Conservation (phyloP, 2,888 invertebrate species). For the Athalia rosae region DNA sequence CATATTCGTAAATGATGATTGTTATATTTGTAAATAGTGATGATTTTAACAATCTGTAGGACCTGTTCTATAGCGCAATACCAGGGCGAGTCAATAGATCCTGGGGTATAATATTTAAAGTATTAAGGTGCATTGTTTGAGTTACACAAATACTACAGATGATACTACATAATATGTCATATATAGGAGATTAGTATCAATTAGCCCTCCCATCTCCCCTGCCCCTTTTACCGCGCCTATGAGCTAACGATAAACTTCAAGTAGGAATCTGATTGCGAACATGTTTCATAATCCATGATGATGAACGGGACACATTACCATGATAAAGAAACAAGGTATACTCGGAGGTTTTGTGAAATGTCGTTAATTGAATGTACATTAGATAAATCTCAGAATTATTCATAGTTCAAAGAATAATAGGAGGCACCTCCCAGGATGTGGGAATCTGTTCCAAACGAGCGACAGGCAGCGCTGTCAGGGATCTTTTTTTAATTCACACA, state of each 20-base stretch:
- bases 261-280: constrained; percentile 32
- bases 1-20: constrained; percentile 1
- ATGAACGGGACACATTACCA: neutral
- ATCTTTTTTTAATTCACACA: constrained; percentile 46
- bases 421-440: constrained; percentile 68
- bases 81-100: no score
- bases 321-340: neutral
- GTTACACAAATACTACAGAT: neutral
- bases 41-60: no score
- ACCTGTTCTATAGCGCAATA: no score
- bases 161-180: neutral
- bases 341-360: neutral
- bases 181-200: constrained; percentile 23
- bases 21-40: no score
- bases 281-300: constrained; percentile 28
- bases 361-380: neutral
- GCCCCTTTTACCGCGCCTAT: neutral
- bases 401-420: constrained; percentile 29
- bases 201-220: constrained; percentile 3
- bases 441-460: constrained; percentile 45
- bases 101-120: neutral
- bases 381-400: constrained; percentile 14
- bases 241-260: constrained; percentile 21
- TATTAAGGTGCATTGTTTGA: neutral
- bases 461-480: constrained; percentile 30